Base-by-base conservation (phyloP, 2,797 vertebrate genomes). In the Decapterus maruadsi region DNA sequence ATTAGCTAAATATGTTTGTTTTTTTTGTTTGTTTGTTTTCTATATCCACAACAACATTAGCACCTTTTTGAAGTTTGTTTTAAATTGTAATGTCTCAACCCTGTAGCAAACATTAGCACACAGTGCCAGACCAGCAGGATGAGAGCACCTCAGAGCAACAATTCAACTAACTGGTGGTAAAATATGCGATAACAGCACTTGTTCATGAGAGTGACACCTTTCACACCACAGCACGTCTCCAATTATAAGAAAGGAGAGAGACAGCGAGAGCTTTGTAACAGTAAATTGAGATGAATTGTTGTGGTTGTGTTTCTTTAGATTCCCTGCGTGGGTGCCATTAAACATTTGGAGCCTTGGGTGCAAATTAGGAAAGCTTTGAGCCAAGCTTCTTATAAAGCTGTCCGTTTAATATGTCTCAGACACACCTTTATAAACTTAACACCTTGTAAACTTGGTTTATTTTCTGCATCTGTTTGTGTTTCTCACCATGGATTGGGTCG, bases 1-100 rank as follows among this genome's bases (percentile, higher is more conserved):
- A 66, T 94, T 93, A 90, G 93, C 94, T 96, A 95, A 96, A 96
- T 95, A 95, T 57, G 95, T 94, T 96, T 96, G 2, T 96, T 53
- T 96, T 53, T 96, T 34, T 34, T 34, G 4, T 34, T 5, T 34
- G 26, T 26, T 26, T 26, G 26, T 34, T 34, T 34, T 34, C 6
- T 34, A 95, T 94, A 96, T 95, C 59, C 90, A 94, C 91, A 93
- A 95, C 93, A 95, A 93, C 94, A 91, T 94, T 95, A 92, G 93
- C 93, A 95, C 92, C 96, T 95, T 42, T 95, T 92, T 95, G 92
- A 92, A 93, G 93, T 82, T 40, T 69, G 86, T 95, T 56, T 34
- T 31, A 26, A 26, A 26, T 26, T 20, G 26, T 36, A 20, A 26
- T 13, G 20, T 40, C 26, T 53, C 0, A 14, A 10, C 20, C 61